Evolutionary conservation across 2,797 vertebrate species (phyloP).

Genomic region (Siniperca undulata): DNA sequence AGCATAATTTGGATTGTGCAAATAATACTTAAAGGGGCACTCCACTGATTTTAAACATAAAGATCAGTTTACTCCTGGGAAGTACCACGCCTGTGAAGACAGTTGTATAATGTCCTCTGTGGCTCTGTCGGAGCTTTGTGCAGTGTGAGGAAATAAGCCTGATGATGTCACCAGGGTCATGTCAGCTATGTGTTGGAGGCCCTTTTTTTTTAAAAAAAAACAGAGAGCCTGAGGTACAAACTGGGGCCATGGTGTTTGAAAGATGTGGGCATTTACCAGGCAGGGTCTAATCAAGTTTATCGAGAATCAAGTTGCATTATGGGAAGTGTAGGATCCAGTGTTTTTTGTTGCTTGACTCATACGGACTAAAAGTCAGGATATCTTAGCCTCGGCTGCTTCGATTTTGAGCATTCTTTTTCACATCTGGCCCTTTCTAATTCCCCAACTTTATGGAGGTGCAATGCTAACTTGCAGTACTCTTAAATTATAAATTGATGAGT

Average conservation of each 20-base stretch:
- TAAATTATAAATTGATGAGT: too few species aligned
- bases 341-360: too few species aligned
- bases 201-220: neutral
- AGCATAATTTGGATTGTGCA: neutral
- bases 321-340: too few species aligned
- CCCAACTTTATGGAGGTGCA: neutral
- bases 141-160: slow-evolving; percentile 1
- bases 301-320: neutral
- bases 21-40: neutral
- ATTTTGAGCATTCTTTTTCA: neutral
- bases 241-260: neutral
- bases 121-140: neutral
- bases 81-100: neutral
- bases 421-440: neutral
- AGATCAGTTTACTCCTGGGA: slow-evolving; percentile 2
- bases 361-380: neutral
- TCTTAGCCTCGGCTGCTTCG: neutral
- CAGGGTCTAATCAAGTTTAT: neutral
- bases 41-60: neutral
- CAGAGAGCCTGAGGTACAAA: slow-evolving; percentile 5
- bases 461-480: neutral
- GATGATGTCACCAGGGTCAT: neutral
- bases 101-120: slow-evolving; percentile 11
- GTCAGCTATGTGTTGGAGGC: neutral
- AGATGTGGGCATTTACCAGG: neutral